Evolutionary conservation across 1,140 invertebrate genomes (phyloP), one percentile per base, ranked within the genome.

Genomic region (Dendrolimus kikuchii): DNA sequence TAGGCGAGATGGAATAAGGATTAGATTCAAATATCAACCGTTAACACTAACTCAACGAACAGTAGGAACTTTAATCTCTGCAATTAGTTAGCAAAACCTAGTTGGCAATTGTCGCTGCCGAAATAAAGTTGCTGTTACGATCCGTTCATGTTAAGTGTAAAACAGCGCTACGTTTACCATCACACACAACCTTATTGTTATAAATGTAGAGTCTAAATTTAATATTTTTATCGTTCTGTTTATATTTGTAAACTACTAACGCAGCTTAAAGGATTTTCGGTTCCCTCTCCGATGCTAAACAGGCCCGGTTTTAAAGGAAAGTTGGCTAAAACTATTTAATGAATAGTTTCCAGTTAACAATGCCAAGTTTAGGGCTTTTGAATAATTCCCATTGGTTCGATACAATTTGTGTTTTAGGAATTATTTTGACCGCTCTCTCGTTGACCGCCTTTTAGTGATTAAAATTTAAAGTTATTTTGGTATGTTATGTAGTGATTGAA

Each of bases 181-280:
- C 40, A 56, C 43, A 23, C 41, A 44, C 38, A 46, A 39, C 55
- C 49, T 60, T 69, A 67, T 59, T 7, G 36, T 5, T 9, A 44
- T n/a, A 4, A 2, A 7, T 54, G 62, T 75, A 67, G 62, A 62
- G 40, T 40, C 36, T 47, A 49, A 48, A 38, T 55, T 5, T 7
- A 49, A 45, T 9, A 45, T 39, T 36, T n/a, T 49, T 41, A 43
- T 51, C 41, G 38, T 36, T n/a, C 38, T 49, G 38, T 37, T 44
- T 37, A 51, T 44, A 51, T 62, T 68, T 60, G 61, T 65, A 64
- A 67, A 62, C 68, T 66, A 62, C 60, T 71, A 76, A 75, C 68
- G 69, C 59, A 61, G 71, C 76, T 81, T 81, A 77, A 75, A 64
- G 77, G 75, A 77, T 81, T 77, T 77, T 54, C 60, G 65, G 76